phyloP scores from a whole-genome alignment of 2,797 vertebrate genomes.

The Pempheris klunzingeri region DNA sequence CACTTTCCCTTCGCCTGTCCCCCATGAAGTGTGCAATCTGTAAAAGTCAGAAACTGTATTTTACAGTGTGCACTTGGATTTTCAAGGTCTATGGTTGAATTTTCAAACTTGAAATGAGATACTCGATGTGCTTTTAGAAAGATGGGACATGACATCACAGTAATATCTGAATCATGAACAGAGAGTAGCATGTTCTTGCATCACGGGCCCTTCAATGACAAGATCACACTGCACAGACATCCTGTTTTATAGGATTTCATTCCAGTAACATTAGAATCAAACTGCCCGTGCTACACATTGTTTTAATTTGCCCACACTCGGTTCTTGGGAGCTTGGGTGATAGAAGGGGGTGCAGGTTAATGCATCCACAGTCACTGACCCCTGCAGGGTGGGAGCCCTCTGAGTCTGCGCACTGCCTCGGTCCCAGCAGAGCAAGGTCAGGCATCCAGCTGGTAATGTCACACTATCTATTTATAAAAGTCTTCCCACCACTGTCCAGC shows the following conservation, averaged over 20 bases:
- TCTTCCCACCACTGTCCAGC: slow-evolving; percentile 9
- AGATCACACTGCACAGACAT: too few species aligned
- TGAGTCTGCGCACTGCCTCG: slow-evolving; percentile 55
- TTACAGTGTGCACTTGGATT: background rate
- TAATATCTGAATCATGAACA: background rate
- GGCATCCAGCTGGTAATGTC: slow-evolving; percentile 75
- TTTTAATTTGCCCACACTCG: too few species aligned
- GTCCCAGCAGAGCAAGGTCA: slow-evolving; percentile 67
- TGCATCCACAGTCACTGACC: slow-evolving; percentile 55
- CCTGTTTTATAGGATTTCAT: background rate
- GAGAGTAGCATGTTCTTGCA: background rate
- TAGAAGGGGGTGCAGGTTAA: too few species aligned
- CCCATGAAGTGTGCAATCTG: too few species aligned
- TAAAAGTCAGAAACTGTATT: background rate
- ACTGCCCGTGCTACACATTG: too few species aligned
- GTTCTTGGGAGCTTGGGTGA: background rate
- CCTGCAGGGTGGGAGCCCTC: background rate
- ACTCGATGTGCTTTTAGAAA: background rate
- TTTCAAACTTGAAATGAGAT: background rate
- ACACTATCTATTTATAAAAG: slow-evolving; percentile 78
- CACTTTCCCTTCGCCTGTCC: too few species aligned
- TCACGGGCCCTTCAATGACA: background rate
- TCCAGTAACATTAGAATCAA: background rate
- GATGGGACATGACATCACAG: background rate
- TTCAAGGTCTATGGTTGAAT: background rate